These are phyloP conservation scores for Exocentrus adspersus DNA, from an alignment of 2,888 invertebrate genomes.

Conservation along the genomic window DNA sequence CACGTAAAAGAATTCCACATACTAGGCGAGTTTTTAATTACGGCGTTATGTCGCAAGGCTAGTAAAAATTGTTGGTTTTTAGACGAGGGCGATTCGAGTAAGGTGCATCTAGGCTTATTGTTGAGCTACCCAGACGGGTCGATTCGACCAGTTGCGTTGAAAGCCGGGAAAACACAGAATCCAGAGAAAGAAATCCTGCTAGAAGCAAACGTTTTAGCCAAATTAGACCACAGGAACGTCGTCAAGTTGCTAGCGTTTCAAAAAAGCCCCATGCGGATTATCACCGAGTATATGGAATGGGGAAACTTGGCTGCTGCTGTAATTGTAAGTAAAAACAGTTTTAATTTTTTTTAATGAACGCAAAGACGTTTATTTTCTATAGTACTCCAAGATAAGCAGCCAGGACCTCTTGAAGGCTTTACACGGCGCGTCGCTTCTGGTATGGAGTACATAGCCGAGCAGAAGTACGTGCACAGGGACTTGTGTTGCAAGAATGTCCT, in stretches of 20 bases:
- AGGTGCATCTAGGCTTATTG: not conserved
- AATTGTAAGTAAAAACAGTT: conserved; percentile 12
- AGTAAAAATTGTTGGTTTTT: not conserved
- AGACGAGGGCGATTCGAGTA: not conserved
- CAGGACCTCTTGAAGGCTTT: not conserved
- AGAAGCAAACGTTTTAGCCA: conserved; percentile 22
- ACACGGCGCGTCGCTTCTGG: conserved; percentile 1
- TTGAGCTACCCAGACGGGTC: not conserved
- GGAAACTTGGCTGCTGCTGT: conserved; percentile 6
- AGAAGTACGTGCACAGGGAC: conserved; percentile 26
- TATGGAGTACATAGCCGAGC: conserved; percentile 27
- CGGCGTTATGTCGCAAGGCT: not conserved
- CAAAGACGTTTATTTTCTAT: not conserved
- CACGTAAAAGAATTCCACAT: not conserved
- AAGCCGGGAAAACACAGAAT: not conserved
- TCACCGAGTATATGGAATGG: conserved; percentile 18
- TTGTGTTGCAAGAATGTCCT: conserved; percentile 20
- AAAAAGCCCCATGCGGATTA: not conserved
- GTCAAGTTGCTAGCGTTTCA: conserved; percentile 25
- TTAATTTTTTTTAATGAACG: not conserved
- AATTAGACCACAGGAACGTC: conserved; percentile 28
- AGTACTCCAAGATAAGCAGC: not conserved
- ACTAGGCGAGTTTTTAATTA: not conserved
- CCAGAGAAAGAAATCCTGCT: not conserved
- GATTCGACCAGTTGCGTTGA: conserved; percentile 9